These are phyloP conservation scores for Lanius ludovicianus DNA, from an alignment of 2,113 vertebrate genomes.

Conservation along the genomic window DNA sequence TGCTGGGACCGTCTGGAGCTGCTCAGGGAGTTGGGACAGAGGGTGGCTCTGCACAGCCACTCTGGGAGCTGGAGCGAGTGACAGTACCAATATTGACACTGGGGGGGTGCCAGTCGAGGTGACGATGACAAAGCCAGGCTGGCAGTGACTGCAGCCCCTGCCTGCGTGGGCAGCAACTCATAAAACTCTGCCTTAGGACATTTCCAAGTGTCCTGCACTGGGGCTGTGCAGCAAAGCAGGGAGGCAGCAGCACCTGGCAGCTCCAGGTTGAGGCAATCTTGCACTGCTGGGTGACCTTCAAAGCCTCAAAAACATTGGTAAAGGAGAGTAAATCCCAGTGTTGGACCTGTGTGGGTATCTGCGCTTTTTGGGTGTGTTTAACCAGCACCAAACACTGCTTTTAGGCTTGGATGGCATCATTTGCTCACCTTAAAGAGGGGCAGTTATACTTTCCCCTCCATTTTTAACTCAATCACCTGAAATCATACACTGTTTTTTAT, in stretches of 20 bases:
- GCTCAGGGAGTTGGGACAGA: not conserved
- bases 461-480: not conserved
- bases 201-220: not conserved
- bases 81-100: not conserved
- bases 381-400: not conserved
- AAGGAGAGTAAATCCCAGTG: not conserved
- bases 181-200: not conserved
- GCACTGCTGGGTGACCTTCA: not conserved
- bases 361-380: not conserved
- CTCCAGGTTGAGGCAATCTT: not conserved
- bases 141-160: not conserved
- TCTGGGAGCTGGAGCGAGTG: not conserved
- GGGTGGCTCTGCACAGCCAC: not conserved
- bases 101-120: not conserved
- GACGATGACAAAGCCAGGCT: not conserved
- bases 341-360: not conserved
- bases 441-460: not conserved
- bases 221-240: not conserved
- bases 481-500: not conserved
- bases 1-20: not conserved
- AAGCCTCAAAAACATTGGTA: not conserved
- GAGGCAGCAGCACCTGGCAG: not conserved
- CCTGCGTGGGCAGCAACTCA: not conserved
- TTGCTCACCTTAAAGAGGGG: not conserved
- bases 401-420: not conserved